These are phyloP conservation scores for Anser cygnoides DNA, from an alignment of 2,113 vertebrate species.

Conservation along the genomic window DNA sequence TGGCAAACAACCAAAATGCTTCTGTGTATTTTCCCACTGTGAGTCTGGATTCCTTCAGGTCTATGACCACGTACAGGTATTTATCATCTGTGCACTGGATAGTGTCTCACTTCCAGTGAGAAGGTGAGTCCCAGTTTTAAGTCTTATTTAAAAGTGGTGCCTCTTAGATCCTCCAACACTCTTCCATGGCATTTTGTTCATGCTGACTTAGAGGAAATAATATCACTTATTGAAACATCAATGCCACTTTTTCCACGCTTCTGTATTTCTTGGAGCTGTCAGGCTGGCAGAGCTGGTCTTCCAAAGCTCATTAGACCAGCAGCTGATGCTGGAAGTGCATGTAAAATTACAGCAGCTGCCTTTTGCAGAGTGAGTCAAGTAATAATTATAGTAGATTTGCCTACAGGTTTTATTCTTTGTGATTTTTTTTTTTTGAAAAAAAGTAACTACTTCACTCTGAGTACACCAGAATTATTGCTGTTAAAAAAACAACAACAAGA, in stretches of 20 bases:
- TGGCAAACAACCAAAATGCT: neutral
- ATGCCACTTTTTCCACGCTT: neutral
- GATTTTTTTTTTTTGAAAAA: neutral
- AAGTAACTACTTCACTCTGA: neutral
- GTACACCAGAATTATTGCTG: neutral
- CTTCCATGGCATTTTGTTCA: neutral
- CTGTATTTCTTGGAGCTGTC: neutral
- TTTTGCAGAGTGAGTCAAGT: neutral
- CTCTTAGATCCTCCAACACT: neutral
- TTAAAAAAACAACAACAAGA: neutral
- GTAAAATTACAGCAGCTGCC: neutral
- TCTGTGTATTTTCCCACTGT: neutral
- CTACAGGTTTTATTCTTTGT: neutral
- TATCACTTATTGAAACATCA: neutral
- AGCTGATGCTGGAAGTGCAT: neutral
- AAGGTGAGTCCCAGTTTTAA: neutral
- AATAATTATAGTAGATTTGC: neutral
- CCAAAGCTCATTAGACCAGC: slow-evolving; percentile 31
- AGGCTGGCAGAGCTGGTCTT: neutral
- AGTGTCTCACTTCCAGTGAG: neutral
- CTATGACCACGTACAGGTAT: neutral
- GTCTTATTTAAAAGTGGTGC: neutral
- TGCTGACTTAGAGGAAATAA: neutral
- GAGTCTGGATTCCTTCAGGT: neutral
- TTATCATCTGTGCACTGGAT: neutral